Conservation (phyloP, 2,888 invertebrate species). For the Chouioia cunea region DNA sequence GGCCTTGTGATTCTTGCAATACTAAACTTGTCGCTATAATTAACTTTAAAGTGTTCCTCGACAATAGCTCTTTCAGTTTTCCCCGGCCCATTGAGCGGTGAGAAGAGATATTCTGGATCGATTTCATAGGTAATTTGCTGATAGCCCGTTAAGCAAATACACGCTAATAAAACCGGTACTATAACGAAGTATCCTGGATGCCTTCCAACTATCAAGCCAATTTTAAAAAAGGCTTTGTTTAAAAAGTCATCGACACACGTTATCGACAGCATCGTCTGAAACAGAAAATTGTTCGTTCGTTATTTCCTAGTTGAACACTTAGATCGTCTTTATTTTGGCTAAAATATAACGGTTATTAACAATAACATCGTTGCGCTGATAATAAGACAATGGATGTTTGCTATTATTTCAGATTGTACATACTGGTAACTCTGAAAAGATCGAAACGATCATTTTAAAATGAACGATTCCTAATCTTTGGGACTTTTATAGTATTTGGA, state of each 20-base stretch:
- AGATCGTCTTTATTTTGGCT: too few species aligned
- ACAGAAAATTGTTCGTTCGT: constrained; percentile 49
- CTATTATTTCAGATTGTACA: too few species aligned
- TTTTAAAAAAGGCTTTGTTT: constrained; percentile 84
- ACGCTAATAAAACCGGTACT: constrained; percentile 84
- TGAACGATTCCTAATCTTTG: too few species aligned
- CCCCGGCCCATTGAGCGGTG: constrained; percentile 88
- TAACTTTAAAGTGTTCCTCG: constrained; percentile 87
- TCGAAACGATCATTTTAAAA: too few species aligned
- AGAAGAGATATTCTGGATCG: constrained; percentile 93
- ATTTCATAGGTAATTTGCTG: constrained; percentile 90
- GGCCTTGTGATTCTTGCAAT: constrained; percentile 89
- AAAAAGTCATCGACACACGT: constrained; percentile 85
- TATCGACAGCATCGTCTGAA: constrained; percentile 80
- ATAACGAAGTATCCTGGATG: constrained; percentile 91
- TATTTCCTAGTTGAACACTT: too few species aligned
- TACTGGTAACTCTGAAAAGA: too few species aligned
- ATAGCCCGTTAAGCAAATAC: constrained; percentile 88
- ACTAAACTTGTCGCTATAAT: constrained; percentile 88
- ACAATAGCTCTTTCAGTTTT: constrained; percentile 85
- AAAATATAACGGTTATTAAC: too few species aligned
- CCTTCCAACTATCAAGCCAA: constrained; percentile 83
- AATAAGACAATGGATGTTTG: too few species aligned
- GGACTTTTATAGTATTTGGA: too few species aligned
- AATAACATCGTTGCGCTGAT: too few species aligned